Evolutionary conservation across 2,797 vertebrate genomes (phyloP).

Genomic region (Myripristis jacobus): DNA sequence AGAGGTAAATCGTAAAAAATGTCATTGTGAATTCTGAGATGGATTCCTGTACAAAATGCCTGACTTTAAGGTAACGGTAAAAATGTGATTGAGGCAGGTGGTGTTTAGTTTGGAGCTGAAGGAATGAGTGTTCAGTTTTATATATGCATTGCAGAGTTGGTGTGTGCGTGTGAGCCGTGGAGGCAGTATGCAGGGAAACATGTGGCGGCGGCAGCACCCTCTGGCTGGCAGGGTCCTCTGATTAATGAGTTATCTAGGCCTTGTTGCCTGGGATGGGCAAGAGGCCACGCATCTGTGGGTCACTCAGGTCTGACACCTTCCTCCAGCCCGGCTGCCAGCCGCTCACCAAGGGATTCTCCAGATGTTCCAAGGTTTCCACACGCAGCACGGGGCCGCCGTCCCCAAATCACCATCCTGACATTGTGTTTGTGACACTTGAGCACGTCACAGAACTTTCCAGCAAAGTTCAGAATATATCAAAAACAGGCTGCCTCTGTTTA

Average conservation of each 20-base stretch:
- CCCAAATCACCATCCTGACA: constrained; percentile 65
- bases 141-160: constrained; percentile 20
- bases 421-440: constrained; percentile 64
- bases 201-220: constrained; percentile 66
- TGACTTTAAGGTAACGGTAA: too few species aligned
- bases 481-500: constrained; percentile 9
- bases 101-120: too few species aligned
- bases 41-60: too few species aligned
- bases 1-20: too few species aligned
- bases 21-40: too few species aligned
- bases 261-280: constrained; percentile 61
- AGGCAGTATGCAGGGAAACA: constrained; percentile 42
- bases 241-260: constrained; percentile 79
- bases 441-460: constrained; percentile 53
- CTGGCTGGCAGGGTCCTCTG: constrained; percentile 64
- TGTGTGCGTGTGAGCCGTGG: constrained; percentile 38
- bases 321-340: constrained; percentile 70
- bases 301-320: constrained; percentile 77
- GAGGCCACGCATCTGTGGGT: constrained; percentile 79
- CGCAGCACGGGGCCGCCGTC: constrained; percentile 32
- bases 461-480: constrained; percentile 50
- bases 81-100: too few species aligned
- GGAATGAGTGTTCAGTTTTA: constrained; percentile 58
- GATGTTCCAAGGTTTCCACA: constrained; percentile 79
- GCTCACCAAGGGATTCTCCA: constrained; percentile 73